Evolutionary conservation across 2,888 invertebrate species (phyloP), one percentile per base, ranked within the genome.

Genomic region (Entomobrya proxima): DNA sequence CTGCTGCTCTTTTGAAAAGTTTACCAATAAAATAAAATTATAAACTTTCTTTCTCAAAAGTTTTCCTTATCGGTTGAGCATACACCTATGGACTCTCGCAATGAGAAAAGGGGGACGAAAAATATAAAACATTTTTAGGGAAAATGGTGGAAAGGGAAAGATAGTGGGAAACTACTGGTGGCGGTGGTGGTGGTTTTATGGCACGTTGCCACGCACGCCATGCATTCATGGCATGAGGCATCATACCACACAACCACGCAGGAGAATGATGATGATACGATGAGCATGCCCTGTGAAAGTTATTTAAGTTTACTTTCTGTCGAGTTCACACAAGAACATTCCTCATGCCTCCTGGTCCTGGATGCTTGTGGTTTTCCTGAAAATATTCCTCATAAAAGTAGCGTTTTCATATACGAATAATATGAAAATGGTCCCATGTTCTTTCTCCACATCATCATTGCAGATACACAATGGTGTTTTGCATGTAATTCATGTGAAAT

Each of bases 161-260:
- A 67, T 67, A 67, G 67, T 67, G 67, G 67, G 67, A 40, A 67
- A 67, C 40, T 67, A 21, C 40, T 21, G 40, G 67, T 67, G 67
- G 67, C 72, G 69, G 69, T 69, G 24, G 67, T 21, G 40, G 67
- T 67, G 67, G 67, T 80, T 80, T 80, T 69, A 69, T 69, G 80
- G 80, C 80, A 80, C 64, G 40, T 80, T 80, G 80, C 80, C 80
- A 80, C 72, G 80, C 80, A 69, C 58, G 77, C 67, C 67, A 37
- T 55, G 58, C n/a, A 32, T 52, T 50, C 50, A 67, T 67, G 78
- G 72, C 44, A 52, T 55, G 72, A 27, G 72, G 47, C 61, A 30
- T 15, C 58, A 15, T 7, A 7, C 44, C 35, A n/a, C 35, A 32
- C 35, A 35, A 35, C 61, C 30, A 35, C 61, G 30, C n/a, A 64